phyloP scores from a whole-genome alignment of 2,113 vertebrate species.

The Chloropsis cyanopogon region DNA sequence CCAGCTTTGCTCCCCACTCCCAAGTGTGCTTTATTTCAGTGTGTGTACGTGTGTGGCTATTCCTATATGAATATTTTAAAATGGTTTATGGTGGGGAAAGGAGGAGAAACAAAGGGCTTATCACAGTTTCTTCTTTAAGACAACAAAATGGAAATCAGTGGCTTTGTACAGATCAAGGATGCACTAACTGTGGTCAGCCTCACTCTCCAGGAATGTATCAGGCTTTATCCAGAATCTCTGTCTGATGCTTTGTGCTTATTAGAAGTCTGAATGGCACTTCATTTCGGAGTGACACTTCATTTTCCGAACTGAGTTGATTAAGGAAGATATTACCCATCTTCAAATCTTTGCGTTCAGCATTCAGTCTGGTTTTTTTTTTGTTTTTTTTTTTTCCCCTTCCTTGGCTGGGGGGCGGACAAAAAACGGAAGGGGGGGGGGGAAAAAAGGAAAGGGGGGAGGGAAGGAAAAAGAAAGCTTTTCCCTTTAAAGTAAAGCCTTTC shows the following conservation, averaged over 20 bases:
- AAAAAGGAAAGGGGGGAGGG: rapidly evolving
- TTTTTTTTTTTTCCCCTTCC: background rate
- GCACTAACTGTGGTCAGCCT: background rate
- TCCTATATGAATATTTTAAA: background rate
- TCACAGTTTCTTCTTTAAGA: background rate
- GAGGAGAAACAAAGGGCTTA: background rate
- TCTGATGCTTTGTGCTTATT: background rate
- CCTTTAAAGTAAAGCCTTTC: background rate
- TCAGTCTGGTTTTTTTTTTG: background rate
- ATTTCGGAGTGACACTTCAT: background rate
- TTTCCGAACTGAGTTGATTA: background rate
- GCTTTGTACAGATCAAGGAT: background rate
- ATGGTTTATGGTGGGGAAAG: background rate
- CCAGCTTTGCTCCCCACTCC: background rate
- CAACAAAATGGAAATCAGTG: background rate
- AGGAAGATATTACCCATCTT: background rate
- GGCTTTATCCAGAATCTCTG: background rate
- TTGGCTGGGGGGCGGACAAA: background rate
- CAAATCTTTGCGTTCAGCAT: background rate
- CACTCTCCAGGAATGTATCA: background rate
- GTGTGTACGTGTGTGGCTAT: background rate
- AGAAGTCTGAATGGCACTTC: background rate
- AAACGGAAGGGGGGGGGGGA: rapidly evolving
- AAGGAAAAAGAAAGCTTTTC: background rate
- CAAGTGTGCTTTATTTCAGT: background rate